Percentiles rank a stretch among this genome's conserved stretches.
Conservation (phyloP, 2,113 vertebrate genomes). For the Malurus melanocephalus region DNA sequence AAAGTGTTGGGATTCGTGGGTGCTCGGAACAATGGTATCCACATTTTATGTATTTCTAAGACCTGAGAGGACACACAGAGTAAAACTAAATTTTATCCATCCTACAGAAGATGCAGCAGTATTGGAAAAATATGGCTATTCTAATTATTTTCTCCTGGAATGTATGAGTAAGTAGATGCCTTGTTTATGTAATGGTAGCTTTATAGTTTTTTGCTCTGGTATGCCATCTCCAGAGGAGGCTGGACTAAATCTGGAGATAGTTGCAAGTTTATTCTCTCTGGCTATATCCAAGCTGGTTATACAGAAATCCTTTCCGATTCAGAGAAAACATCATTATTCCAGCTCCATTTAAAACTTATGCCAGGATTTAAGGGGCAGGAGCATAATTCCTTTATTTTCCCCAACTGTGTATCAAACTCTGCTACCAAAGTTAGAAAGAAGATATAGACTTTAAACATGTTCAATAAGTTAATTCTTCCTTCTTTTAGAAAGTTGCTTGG, state of each 20-base stretch:
- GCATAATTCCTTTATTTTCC: not conserved
- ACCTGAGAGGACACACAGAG: not conserved
- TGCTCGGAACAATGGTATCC: not conserved
- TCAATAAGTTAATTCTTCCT: not conserved
- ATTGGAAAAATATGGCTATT: not conserved
- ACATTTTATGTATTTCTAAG: not conserved
- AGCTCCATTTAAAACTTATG: not conserved
- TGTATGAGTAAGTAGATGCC: not conserved
- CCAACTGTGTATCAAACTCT: not conserved
- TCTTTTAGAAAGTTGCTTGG: not conserved
- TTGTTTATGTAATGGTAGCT: not conserved
- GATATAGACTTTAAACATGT: not conserved
- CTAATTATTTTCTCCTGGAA: not conserved
- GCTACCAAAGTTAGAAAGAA: not conserved
- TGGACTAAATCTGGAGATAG: not conserved
- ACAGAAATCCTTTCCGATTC: not conserved
- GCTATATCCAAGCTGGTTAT: not conserved
- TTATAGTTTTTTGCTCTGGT: not conserved
- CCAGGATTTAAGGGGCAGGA: not conserved
- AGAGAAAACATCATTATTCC: not conserved
- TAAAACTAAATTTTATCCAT: not conserved
- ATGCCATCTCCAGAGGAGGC: not conserved
- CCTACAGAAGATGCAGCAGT: not conserved
- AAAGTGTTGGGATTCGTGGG: not conserved
- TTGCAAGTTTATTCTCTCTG: not conserved